Conservation (phyloP, 2,797 vertebrate species). For the Psittacula derbiana region DNA sequence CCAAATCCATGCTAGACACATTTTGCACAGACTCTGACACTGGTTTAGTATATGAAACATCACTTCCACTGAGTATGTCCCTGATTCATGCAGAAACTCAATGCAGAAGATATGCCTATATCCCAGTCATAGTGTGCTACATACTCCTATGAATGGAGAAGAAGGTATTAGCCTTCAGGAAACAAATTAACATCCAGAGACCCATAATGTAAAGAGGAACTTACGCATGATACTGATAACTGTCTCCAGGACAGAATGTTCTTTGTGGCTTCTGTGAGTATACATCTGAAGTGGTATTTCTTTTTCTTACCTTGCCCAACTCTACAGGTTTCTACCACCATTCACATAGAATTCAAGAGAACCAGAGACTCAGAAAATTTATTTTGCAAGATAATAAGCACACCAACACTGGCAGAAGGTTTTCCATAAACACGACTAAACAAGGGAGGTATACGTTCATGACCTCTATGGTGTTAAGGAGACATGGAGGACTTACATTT, state of each 20-base stretch:
- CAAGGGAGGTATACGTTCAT: background rate
- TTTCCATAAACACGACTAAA: background rate
- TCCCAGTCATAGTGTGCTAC: background rate
- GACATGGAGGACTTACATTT: background rate
- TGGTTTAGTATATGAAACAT: background rate
- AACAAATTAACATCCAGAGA: background rate
- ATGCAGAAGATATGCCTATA: background rate
- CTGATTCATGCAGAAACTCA: background rate
- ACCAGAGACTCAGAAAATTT: background rate
- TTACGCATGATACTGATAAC: background rate
- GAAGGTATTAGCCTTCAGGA: background rate
- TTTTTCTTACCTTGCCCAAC: background rate
- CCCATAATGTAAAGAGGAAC: background rate
- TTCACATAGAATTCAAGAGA: background rate
- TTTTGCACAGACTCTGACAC: background rate
- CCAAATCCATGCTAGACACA: background rate
- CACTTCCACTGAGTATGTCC: background rate
- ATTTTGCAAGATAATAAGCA: background rate
- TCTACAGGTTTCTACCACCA: background rate
- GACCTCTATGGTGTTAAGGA: background rate
- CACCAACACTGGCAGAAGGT: background rate
- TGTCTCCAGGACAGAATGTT: background rate
- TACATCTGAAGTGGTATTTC: background rate
- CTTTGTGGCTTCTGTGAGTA: background rate
- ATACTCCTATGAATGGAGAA: background rate